A percentile compares a stretch with the other conserved stretches of the same genome.
phyloP scores from a whole-genome alignment of 2,888 invertebrate species.

The Drosophila rellima region DNA sequence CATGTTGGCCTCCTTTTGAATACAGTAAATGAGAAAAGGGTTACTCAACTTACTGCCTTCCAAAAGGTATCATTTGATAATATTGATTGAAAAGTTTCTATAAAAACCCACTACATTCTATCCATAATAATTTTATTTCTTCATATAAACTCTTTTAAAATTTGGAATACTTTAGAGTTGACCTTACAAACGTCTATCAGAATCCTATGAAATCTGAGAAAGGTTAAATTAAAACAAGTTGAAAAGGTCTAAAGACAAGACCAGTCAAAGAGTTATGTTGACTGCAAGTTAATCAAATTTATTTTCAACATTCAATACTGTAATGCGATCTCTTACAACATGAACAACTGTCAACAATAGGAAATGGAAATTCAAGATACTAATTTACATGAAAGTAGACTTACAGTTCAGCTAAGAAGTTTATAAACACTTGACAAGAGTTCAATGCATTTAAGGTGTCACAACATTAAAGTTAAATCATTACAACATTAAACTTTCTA shows the following conservation, averaged over 20 bases:
- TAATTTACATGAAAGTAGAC: slow-evolving; percentile 12
- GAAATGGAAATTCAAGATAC: background rate
- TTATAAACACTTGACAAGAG: slow-evolving; percentile 3
- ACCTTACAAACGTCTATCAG: background rate
- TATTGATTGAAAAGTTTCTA: background rate
- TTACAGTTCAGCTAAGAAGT: slow-evolving; percentile 1
- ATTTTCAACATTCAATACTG: slow-evolving; percentile 11
- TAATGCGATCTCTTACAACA: slow-evolving; percentile 3
- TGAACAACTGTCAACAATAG: slow-evolving; percentile 3
- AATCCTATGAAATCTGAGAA: slow-evolving; percentile 1
- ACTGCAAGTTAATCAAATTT: background rate
- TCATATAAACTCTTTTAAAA: too few relatives aligned
- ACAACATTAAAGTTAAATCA: slow-evolving; percentile 4
- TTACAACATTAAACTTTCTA: slow-evolving; percentile 9
- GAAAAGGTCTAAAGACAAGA: background rate
- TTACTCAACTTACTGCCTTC: background rate
- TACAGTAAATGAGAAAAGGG: background rate
- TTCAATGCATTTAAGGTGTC: slow-evolving; percentile 4
- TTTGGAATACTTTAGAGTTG: too few relatives aligned
- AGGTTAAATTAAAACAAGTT: background rate
- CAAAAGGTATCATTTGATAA: background rate
- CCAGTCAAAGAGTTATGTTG: slow-evolving; percentile 8
- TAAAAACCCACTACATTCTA: too few relatives aligned
- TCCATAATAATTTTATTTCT: too few relatives aligned
- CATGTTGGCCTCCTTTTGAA: slow-evolving; percentile 56